These are phyloP conservation scores for Oeneis ivallda DNA, from an alignment of 2,888 invertebrate species.

Conservation along the genomic window DNA sequence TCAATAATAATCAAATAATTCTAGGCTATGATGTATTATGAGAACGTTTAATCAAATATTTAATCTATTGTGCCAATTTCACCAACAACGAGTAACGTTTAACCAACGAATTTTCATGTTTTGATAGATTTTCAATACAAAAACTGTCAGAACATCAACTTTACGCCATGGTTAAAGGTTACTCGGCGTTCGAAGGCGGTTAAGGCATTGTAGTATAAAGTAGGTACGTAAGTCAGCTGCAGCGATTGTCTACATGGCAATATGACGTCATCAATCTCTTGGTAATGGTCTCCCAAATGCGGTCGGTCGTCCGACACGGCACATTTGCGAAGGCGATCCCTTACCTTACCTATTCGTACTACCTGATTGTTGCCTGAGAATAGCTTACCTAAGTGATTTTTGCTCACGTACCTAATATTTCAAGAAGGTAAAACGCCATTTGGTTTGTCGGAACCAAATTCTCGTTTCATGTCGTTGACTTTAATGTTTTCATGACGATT, in stretches of 20 bases:
- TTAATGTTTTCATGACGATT: no score
- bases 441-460: neutral
- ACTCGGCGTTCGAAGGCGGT: neutral
- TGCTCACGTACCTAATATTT: conserved; percentile 25
- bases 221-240: conserved; percentile 23
- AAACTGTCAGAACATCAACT: no score
- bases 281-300: conserved; percentile 65
- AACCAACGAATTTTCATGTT: no score
- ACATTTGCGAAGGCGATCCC: conserved; percentile 56
- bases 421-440: conserved; percentile 3
- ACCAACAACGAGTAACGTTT: no score
- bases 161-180: no score
- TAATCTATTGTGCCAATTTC: neutral
- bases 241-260: conserved; percentile 60
- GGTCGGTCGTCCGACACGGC: conserved; percentile 63
- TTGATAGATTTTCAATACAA: no score
- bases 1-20: neutral
- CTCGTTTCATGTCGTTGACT: neutral
- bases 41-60: neutral
- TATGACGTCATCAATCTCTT: conserved; percentile 74
- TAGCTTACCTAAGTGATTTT: conserved; percentile 23
- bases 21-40: neutral
- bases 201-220: neutral
- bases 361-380: conserved; percentile 27
- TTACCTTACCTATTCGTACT: conserved; percentile 17